Evolutionary conservation across 2,888 invertebrate genomes (phyloP).

Genomic region (Caenorhabditis sp.): DNA sequence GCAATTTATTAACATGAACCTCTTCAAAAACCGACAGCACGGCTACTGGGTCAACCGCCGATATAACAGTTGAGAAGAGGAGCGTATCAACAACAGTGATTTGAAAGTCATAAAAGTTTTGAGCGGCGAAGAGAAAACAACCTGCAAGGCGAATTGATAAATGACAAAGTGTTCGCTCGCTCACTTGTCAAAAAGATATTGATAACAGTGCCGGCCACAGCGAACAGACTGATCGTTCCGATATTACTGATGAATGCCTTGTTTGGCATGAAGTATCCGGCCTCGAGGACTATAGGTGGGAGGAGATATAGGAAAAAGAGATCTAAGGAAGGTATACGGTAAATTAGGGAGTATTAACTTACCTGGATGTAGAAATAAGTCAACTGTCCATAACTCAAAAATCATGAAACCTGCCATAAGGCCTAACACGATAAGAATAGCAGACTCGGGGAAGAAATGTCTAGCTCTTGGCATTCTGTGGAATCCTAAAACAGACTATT

Average conservation of each 20-base stretch:
- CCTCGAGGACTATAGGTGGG: conserved; percentile 97
- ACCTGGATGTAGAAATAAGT: conserved; percentile 75
- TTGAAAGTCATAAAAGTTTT: conserved; percentile 66
- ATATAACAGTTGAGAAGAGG: conserved; percentile 77
- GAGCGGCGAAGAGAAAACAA: conserved; percentile 69
- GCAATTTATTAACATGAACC: conserved; percentile 80
- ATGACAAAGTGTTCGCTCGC: not conserved
- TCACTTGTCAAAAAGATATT: conserved; percentile 88
- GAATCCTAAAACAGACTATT: conserved; percentile 62
- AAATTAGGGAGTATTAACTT: not conserved
- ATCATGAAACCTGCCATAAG: conserved; percentile 70
- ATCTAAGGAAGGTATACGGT: conserved; percentile 86
- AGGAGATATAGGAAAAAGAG: conserved; percentile 98
- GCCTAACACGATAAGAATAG: conserved; percentile 72
- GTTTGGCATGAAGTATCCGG: conserved; percentile 99
- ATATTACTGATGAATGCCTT: conserved; percentile 96
- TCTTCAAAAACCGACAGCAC: conserved; percentile 81
- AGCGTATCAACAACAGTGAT: conserved; percentile 74
- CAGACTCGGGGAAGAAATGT: conserved; percentile 73
- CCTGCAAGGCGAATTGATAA: conserved; percentile 59
- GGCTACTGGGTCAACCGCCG: conserved; percentile 82
- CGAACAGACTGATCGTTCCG: conserved; percentile 95
- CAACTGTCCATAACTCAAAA: conserved; percentile 67
- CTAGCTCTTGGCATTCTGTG: conserved; percentile 64
- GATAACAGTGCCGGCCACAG: conserved; percentile 93